phyloP scores from a whole-genome alignment of 2,888 invertebrate species.

The Xanthostigma xanthostigma region DNA sequence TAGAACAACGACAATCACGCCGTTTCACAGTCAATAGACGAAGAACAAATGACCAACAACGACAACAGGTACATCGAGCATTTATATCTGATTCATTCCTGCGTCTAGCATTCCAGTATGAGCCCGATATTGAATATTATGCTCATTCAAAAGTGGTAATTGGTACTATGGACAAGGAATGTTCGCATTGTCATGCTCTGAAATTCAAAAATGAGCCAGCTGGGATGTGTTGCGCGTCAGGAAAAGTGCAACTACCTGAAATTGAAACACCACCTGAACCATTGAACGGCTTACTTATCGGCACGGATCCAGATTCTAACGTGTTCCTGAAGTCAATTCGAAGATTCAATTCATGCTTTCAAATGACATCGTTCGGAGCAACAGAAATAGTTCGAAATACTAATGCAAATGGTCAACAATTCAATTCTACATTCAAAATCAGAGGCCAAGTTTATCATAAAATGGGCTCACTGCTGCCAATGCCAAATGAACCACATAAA shows the following conservation, averaged over 20 bases:
- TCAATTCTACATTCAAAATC: slow-evolving; percentile 11
- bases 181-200: slow-evolving; percentile 13
- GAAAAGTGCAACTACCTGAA: slow-evolving; percentile 13
- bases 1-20: slow-evolving; percentile 11
- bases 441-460: slow-evolving; percentile 12
- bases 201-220: slow-evolving; percentile 16
- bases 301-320: slow-evolving; percentile 11
- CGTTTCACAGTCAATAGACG: slow-evolving; percentile 10
- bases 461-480: slow-evolving; percentile 17
- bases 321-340: slow-evolving; percentile 10
- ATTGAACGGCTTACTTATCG: slow-evolving; percentile 13
- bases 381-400: slow-evolving; percentile 10
- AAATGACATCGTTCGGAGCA: slow-evolving; percentile 15
- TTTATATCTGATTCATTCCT: slow-evolving; percentile 14
- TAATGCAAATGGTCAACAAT: slow-evolving; percentile 3
- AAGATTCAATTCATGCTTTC: slow-evolving; percentile 13
- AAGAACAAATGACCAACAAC: slow-evolving; percentile 13
- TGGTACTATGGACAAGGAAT: slow-evolving; percentile 13
- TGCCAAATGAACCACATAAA: slow-evolving; percentile 16
- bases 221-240: slow-evolving; percentile 14
- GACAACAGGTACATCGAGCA: slow-evolving; percentile 13
- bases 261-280: slow-evolving; percentile 15
- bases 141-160: slow-evolving; percentile 16
- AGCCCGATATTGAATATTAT: slow-evolving; percentile 17
- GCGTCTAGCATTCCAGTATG: slow-evolving; percentile 16